These are phyloP conservation scores for Paraescarpia echinospica DNA, from an alignment of 1,140 invertebrate genomes.

Conservation along the genomic window DNA sequence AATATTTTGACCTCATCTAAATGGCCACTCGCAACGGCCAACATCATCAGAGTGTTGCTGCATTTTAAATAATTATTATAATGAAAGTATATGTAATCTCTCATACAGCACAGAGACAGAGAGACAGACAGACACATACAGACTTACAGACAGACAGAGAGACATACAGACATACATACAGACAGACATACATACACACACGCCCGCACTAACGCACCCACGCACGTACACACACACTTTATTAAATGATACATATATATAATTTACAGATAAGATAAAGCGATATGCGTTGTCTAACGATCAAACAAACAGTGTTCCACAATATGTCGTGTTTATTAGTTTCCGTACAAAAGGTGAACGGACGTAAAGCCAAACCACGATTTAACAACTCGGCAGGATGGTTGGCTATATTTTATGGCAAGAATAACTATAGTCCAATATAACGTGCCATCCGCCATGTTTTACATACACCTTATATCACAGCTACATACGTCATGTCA, in stretches of 20 bases:
- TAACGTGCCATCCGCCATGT: background rate
- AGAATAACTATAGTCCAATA: background rate
- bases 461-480: background rate
- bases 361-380: background rate
- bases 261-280: too few relatives aligned
- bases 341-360: background rate
- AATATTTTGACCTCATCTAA: too few relatives aligned
- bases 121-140: background rate
- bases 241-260: too few relatives aligned
- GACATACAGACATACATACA: background rate
- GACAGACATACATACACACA: background rate
- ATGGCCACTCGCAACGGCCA: too few relatives aligned
- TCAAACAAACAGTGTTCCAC: background rate
- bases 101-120: background rate
- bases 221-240: background rate
- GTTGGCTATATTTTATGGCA: background rate
- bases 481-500: background rate
- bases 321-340: background rate
- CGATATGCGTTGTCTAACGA: background rate
- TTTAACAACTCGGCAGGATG: background rate
- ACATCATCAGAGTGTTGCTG: too few relatives aligned
- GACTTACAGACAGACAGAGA: background rate
- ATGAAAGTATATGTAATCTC: too few relatives aligned
- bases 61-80: too few relatives aligned
- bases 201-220: background rate